Evolutionary conservation across 2,113 vertebrate species (phyloP), one percentile per base, ranked within the genome.

Genomic region (Sander lucioperca): DNA sequence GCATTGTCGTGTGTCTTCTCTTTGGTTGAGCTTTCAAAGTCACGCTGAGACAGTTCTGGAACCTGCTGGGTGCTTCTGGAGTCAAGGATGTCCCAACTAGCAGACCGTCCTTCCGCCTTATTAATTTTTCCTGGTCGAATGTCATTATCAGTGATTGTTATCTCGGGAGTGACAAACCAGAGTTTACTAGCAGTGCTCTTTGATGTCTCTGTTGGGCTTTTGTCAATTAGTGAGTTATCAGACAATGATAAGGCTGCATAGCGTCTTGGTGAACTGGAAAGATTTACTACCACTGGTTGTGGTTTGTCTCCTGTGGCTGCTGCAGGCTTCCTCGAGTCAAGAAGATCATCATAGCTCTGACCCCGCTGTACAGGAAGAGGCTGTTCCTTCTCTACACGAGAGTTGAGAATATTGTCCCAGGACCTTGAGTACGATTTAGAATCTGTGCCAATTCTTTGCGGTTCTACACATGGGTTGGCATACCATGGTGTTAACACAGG

Each of bases 101-200:
- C 95, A 0, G 96, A 96, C 19, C 96, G 94, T 69, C 91, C 90
- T 56, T 97, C 96, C 1, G 84, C 85, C 64, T 95, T 96, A 64
- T 88, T 91, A 68, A 94, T 86, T 80, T 93, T 95, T 0, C 96
- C 92, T 0, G 96, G 86, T 1, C 96, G 95, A 77, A 98, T 95
- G 82, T 99, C 98, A 0, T 99, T 99, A 92, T 99, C 98, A 0
- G 98, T 99, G 93, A 99, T 99, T 79, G 98, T 99, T 91, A 99
- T 99, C 90, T 99, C 98, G 0, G 98, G 98, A 0, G 98, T 98
- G 58, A 99, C 96, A 5, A 97, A 98, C 98, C 98, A 99, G 14
- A 96, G 96, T 67, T 97, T 97, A 73, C 95, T 95, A 0, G 86
- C 69, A 2, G 90, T 69, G 23, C 89, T 93, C 0, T 95, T 94